These are phyloP conservation scores for Oenanthe oenanthe DNA, from an alignment of 2,113 vertebrate species.

Conservation along the genomic window DNA sequence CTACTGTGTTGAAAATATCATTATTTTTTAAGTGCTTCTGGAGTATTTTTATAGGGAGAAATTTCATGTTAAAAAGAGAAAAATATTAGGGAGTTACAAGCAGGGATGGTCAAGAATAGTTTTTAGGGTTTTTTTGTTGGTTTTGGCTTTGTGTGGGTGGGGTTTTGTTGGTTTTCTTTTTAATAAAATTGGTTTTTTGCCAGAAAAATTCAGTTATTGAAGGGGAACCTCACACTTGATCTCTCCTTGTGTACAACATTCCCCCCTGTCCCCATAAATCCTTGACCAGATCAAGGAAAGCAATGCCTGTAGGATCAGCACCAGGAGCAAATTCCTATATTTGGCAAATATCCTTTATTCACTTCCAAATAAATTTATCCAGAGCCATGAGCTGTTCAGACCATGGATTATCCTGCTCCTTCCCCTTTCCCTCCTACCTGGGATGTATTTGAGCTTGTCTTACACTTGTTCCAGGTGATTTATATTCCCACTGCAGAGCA, in stretches of 20 bases:
- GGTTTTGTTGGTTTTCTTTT: neutral
- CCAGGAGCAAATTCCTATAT: neutral
- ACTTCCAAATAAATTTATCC: neutral
- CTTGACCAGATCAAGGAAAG: neutral
- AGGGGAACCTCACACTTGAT: neutral
- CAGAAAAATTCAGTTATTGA: neutral
- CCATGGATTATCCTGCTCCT: neutral
- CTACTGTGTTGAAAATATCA: neutral
- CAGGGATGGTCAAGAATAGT: neutral
- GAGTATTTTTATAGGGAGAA: neutral
- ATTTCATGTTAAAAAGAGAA: neutral
- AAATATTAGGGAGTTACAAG: neutral
- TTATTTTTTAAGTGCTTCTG: neutral
- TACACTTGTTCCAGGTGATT: slow-evolving; percentile 1
- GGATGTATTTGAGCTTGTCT: neutral
- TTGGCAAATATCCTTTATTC: neutral
- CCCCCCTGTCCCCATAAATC: neutral
- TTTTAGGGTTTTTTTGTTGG: rapidly evolving
- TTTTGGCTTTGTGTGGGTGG: neutral
- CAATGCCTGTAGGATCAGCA: neutral
- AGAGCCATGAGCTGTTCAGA: neutral
- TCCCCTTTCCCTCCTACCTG: neutral
- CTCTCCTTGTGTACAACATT: neutral
- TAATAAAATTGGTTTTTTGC: neutral
- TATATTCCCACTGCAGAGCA: neutral